Base-by-base conservation (phyloP, 2,797 vertebrate genomes). In the Gobio occitaniae region DNA sequence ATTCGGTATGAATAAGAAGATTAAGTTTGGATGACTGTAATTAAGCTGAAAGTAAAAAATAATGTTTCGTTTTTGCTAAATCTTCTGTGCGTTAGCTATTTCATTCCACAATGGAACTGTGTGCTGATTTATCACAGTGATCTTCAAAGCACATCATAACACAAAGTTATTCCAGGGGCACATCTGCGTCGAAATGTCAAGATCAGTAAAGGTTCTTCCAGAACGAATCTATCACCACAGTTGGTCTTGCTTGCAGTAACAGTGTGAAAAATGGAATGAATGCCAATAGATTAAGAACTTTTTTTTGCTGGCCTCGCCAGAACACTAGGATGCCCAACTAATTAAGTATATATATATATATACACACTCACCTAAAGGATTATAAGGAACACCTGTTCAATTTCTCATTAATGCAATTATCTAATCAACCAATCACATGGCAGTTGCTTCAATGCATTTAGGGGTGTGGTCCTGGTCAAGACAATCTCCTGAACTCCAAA, bases 171-270 rank as follows among this genome's bases (percentile, higher is more conserved):
- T 54, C 47, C 50, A 50, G 36, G 6, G 4, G 36, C 66, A 82
- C 17, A 68, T 81, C 36, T 41, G n/a, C 52, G 71, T 71, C 13
- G 32, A 70, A 81, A 81, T 81, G 50, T 81, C 66, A 81, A 81
- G 66, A 66, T 59, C 50, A 81, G 47, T 25, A 16, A 80, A 68
- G 17, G 63, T 52, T 80, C 52, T 15, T 16, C 29, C 63, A 38
- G 29, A 68, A 79, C 12, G 1, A 66, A 66, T 50, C 44, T 21
- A 36, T 79, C 29, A n/a, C 25, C 10, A 50, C 44, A 32, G 25
- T 12, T 50, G 2, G 77, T 10, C 25, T 50, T 21, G 44, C 63
- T 1, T 36, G 25, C 25, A 66, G 6, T 41, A 56, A 16, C 9
- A 16, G 36, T 41, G 48, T 56, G 50, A 32, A 32, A 32, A 32